Evolutionary conservation across 2,113 vertebrate species (phyloP), one percentile per base, ranked within the genome.

Genomic region (Alligator sinensis): DNA sequence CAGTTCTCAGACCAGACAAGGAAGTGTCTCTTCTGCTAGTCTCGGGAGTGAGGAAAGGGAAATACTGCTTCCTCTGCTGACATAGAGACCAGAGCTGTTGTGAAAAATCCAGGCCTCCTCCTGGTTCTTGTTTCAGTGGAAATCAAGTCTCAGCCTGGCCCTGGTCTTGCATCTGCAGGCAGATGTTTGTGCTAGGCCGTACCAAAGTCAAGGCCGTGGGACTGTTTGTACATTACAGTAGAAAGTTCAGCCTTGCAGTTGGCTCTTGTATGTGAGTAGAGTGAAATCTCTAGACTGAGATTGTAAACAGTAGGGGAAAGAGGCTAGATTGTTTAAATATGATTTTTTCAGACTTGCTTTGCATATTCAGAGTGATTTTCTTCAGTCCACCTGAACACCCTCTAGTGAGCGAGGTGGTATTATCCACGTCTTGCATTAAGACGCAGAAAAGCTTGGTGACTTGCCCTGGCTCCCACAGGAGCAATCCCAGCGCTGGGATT

Each of bases 1-100:
- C 92, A 38, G 21, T 82, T 84, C 74, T 86, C 77, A 66, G 24
- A 89, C 82, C 75, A 58, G 87, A 64, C 79, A 68, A 92, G 86
- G 87, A 87, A 84, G 88, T 75, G 83, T 77, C 38, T 88, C 77
- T 38, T 24, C 19, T 78, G 57, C 80, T 66, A 21, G 87, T 74
- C 38, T 16, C 30, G 80, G 90, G 75, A 66, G 19, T 58, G 64
- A 57, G 4, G 59, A 27, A 47, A 57, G 57, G 85, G 83, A 83
- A 64, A 62, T 34, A 15, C 28, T 30, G 38, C 60, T 54, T 22
- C 70, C 18, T 8, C n/a, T 19, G 6, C 16, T 24, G n/a, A 25
- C 27, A 58, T 27, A 15, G 13, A 12, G 24, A 10, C 25, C 10
- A 63, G 28, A 63, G 63, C 27, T n/a, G 59, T 27, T 34, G 58